Conservation (phyloP, 2,113 vertebrate species). For the Mus spicilegus region DNA sequence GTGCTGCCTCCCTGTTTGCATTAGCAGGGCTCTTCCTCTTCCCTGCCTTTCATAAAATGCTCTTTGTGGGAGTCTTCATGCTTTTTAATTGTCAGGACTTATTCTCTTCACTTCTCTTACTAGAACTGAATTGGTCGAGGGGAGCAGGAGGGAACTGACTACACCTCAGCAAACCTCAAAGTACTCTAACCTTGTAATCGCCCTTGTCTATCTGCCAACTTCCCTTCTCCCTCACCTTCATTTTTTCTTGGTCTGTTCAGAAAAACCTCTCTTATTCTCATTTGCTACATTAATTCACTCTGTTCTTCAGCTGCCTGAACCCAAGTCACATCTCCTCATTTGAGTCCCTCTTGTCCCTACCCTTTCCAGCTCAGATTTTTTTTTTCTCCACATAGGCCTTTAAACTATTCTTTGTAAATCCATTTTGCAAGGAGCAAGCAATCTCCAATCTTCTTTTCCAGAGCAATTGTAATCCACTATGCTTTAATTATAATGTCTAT, state of each 20-base stretch:
- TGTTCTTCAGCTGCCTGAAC: constrained; percentile 47
- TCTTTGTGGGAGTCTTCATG: constrained; percentile 20
- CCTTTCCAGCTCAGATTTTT: constrained; percentile 58
- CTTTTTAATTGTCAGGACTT: constrained; percentile 72
- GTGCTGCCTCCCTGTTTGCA: background rate
- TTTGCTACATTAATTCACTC: constrained; percentile 60
- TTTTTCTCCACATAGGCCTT: constrained; percentile 54
- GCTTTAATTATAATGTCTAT: constrained; percentile 78
- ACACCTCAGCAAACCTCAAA: constrained; percentile 46
- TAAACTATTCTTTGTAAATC: constrained; percentile 71
- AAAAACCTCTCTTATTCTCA: background rate
- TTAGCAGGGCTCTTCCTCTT: constrained; percentile 3
- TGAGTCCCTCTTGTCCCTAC: constrained; percentile 37
- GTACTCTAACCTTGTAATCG: constrained; percentile 53
- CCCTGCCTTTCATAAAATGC: constrained; percentile 4
- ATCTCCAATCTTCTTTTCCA: constrained; percentile 72
- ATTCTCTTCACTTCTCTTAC: constrained; percentile 74
- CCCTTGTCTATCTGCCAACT: constrained; percentile 18
- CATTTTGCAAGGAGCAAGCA: constrained; percentile 69
- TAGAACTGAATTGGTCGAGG: constrained; percentile 45
- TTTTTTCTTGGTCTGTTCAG: constrained; percentile 31
- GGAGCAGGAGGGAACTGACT: background rate
- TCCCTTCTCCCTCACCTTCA: background rate
- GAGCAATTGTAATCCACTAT: constrained; percentile 77
- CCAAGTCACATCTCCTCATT: constrained; percentile 20